These are phyloP conservation scores for Koerneria pararmatus DNA, from an alignment of 2,888 invertebrate species.

Conservation along the genomic window DNA sequence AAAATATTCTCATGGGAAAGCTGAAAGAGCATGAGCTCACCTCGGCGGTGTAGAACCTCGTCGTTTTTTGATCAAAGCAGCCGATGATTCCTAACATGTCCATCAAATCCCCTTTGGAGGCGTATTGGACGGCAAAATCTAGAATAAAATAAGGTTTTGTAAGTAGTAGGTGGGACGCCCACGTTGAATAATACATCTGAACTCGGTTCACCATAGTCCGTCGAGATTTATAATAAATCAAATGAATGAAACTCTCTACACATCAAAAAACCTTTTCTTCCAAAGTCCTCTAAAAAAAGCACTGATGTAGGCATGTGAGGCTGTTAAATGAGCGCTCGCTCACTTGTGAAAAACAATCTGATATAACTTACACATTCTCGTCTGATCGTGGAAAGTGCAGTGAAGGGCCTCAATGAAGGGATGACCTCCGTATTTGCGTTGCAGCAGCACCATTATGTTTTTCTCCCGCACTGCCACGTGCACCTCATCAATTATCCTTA, in stretches of 20 bases:
- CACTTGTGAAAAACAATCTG: neutral
- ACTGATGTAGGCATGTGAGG: neutral
- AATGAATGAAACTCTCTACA: no score
- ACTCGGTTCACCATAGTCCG: no score
- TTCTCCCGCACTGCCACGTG: conserved; percentile 90
- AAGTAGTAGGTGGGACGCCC: no score
- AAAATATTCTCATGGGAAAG: no score
- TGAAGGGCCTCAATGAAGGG: conserved; percentile 88
- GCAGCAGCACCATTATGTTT: conserved; percentile 82
- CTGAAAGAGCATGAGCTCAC: conserved; percentile 65
- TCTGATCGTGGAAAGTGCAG: conserved; percentile 91
- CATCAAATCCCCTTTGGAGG: conserved; percentile 87
- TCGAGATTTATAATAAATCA: no score
- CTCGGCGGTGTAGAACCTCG: conserved; percentile 89
- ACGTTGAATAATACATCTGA: no score
- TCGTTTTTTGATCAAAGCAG: conserved; percentile 81
- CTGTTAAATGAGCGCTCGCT: neutral
- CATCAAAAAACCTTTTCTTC: no score
- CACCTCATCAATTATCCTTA: conserved; percentile 60
- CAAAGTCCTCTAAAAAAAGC: no score
- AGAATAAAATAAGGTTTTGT: conserved; percentile 13
- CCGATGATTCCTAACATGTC: conserved; percentile 85
- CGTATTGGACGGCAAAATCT: conserved; percentile 90
- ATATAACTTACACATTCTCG: conserved; percentile 72
- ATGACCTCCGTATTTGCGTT: conserved; percentile 66